Evolutionary conservation across 2,113 vertebrate species (phyloP).

Genomic region (Hepsetus odoe): DNA sequence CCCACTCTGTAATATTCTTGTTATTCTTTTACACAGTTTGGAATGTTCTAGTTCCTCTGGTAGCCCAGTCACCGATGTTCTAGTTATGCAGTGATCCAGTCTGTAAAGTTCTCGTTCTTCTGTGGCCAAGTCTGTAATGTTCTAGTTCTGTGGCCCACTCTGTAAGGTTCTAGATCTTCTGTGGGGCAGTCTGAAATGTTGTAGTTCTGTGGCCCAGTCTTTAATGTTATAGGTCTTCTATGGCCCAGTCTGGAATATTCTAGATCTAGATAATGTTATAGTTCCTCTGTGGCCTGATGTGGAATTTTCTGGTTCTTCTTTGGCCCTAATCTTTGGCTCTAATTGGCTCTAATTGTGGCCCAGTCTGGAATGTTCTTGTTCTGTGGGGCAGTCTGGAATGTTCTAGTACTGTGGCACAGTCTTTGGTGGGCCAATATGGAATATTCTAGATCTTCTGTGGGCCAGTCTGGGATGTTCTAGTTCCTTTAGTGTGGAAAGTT

Average conservation of each 20-base stretch:
- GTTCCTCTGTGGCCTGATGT: background rate
- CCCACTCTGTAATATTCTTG: no score
- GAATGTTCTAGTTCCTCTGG: background rate
- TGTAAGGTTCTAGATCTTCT: background rate
- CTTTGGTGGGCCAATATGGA: no score
- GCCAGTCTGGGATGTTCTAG: background rate
- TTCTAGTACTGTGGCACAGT: background rate
- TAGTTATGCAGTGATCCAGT: background rate
- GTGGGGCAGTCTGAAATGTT: background rate
- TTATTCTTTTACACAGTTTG: background rate
- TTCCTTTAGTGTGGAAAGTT: background rate
- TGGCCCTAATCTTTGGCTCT: background rate
- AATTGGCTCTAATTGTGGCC: background rate
- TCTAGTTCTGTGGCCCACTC: no score
- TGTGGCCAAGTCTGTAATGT: no score
- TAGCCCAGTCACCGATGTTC: no score
- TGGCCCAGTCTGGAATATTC: background rate
- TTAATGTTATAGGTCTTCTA: no score
- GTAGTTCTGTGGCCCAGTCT: background rate
- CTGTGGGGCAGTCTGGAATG: no score
- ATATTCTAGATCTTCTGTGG: no score
- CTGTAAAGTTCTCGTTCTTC: no score
- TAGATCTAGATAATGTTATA: no score
- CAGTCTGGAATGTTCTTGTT: background rate
- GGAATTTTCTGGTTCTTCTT: background rate